Conservation (phyloP, 1,140 invertebrate species). For the Plutomurus gul region DNA sequence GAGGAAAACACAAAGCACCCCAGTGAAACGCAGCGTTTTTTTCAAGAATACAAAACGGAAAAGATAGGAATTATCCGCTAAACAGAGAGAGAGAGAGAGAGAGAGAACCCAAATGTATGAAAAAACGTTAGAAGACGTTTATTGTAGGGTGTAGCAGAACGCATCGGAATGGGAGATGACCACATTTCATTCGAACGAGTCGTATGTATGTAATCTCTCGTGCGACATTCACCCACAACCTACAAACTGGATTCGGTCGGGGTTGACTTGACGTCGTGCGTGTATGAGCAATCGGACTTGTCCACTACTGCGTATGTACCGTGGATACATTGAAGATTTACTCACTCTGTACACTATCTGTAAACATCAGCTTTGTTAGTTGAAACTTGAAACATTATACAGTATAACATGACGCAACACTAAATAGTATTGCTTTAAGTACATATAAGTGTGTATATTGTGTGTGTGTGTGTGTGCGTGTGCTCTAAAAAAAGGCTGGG, state of each 20-base stretch:
- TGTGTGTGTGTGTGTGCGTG: no score
- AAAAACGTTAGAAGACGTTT: neutral
- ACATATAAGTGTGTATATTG: no score
- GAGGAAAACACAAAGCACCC: neutral
- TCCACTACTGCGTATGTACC: no score
- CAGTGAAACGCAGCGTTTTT: neutral
- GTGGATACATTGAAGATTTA: no score
- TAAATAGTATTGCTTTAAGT: no score
- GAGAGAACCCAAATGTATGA: neutral
- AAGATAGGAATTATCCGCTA: neutral
- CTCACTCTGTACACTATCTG: no score
- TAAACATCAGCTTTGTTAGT: no score
- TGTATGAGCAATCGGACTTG: no score
- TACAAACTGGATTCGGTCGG: neutral
- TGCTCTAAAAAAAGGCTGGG: no score
- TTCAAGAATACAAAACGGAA: neutral
- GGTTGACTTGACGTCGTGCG: neutral
- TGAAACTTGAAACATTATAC: no score
- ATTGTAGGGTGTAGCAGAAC: neutral
- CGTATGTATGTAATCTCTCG: constrained; percentile 5
- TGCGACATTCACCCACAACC: neutral
- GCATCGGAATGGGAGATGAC: neutral
- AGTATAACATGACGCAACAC: no score
- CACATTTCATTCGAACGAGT: constrained; percentile 9
- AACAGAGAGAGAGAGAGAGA: neutral